Evolutionary conservation across 2,797 vertebrate genomes (phyloP).

Genomic region (Sebastes alutus): DNA sequence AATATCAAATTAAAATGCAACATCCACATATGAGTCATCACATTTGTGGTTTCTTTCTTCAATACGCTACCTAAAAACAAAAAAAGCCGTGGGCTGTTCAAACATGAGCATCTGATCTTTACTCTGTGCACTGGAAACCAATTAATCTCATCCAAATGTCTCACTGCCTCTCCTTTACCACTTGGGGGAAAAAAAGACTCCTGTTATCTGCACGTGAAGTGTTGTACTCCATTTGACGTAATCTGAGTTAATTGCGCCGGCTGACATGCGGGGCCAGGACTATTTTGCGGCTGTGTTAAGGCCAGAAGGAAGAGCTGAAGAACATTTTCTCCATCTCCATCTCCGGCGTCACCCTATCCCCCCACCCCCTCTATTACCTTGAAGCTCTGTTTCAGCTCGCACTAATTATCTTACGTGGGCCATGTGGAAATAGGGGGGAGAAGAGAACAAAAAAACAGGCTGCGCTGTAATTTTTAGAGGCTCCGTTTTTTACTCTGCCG

Average conservation of each 20-base stretch:
- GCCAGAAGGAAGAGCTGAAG: constrained; percentile 62
- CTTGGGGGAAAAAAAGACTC: constrained; percentile 6
- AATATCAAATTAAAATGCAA: neutral
- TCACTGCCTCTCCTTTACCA: constrained; percentile 12
- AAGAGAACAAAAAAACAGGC: constrained; percentile 28
- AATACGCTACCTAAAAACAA: constrained; percentile 1
- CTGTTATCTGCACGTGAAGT: constrained; percentile 43
- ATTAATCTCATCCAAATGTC: constrained; percentile 61
- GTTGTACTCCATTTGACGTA: constrained; percentile 64
- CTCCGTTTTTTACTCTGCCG: constrained; percentile 56
- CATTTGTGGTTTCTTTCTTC: neutral
- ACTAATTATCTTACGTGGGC: constrained; percentile 70
- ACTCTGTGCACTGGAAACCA: constrained; percentile 44
- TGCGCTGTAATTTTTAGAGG: constrained; percentile 61
- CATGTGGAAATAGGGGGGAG: constrained; percentile 20
- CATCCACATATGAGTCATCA: neutral
- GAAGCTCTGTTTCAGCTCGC: constrained; percentile 64
- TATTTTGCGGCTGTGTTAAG: constrained; percentile 44
- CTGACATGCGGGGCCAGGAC: constrained; percentile 54
- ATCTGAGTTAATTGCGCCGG: constrained; percentile 70
- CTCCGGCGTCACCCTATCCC: constrained; percentile 37
- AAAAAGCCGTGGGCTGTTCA: constrained; percentile 14
- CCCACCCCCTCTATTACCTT: constrained; percentile 57
- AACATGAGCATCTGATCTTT: constrained; percentile 47
- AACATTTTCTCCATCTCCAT: constrained; percentile 55